Base-by-base conservation (phyloP, 1,140 invertebrate species). In the Ephestia elutella region DNA sequence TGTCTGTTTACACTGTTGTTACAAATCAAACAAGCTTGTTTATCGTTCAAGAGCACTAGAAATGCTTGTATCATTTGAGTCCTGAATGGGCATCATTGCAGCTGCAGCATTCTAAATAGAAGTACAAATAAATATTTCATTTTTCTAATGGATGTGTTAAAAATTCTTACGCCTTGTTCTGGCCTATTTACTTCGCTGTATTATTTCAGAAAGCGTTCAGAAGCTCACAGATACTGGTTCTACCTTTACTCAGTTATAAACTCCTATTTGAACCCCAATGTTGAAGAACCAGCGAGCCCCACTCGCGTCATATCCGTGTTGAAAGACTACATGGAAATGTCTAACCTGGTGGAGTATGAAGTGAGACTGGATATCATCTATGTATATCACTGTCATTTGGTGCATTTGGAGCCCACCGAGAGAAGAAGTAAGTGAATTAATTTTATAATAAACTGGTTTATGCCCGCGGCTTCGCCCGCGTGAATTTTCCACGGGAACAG, bases 151-250 rank as follows among this genome's bases (percentile, higher is more conserved):
- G n/a, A n/a, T n/a, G n/a, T n/a, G n/a, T n/a, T n/a, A n/a, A n/a
- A n/a, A n/a, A n/a, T n/a, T n/a, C n/a, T n/a, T n/a, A n/a, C n/a
- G n/a, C n/a, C n/a, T n/a, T n/a, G n/a, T n/a, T 3, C 21, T 25
- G 7, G 21, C 7, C 21, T 25, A 25, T 25, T 25, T 25, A 25
- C 7, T 2, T 44, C 15, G 7, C 15, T 44, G 2, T 44, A 25
- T 44, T 15, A 15, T 68, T 57, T 15, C 66, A 93, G 93, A 69
- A 89, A 94, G 53, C 88, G 92, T 66, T 84, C 90, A 0, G 90
- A 92, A 56, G 91, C 92, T 0, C 91, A 93, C 32, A 95, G 94
- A 82, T 98, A 96, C 92, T 99, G 97, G 96, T 96, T 97, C 79
- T 93, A 95, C 75, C 79, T 99, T 15, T 98, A 95, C 75, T 91